Percentiles rank a stretch among this genome's conserved stretches.
Evolutionary conservation across 2,888 invertebrate genomes (phyloP).

Genomic region (Sphaerophoria rueppellii): DNA sequence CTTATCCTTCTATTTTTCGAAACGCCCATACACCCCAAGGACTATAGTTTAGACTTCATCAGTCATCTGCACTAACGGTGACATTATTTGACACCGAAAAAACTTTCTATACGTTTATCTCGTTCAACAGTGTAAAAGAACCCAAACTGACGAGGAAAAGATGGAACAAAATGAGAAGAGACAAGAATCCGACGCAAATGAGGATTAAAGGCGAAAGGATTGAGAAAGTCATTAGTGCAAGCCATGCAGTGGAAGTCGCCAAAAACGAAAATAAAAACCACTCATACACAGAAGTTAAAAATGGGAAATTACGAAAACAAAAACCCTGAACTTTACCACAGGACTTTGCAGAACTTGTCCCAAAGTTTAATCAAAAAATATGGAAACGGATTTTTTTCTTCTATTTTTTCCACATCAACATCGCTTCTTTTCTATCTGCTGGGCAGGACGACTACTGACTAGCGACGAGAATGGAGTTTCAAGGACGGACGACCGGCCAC

Average conservation of each 20-base stretch:
- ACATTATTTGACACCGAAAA: slow-evolving; percentile 40
- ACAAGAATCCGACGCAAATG: slow-evolving; percentile 25
- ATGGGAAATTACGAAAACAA: slow-evolving; percentile 17
- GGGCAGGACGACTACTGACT: no score
- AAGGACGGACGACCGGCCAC: slow-evolving; percentile 6
- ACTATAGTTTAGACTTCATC: slow-evolving; percentile 19
- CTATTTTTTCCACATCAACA: neutral
- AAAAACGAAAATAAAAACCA: neutral
- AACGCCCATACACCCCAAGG: neutral
- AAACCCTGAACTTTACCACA: slow-evolving; percentile 28
- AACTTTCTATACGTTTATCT: slow-evolving; percentile 29
- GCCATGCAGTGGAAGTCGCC: slow-evolving; percentile 17
- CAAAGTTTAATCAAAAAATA: slow-evolving; percentile 41
- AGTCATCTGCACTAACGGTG: slow-evolving; percentile 47
- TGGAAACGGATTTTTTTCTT: slow-evolving; percentile 34
- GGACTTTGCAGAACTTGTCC: slow-evolving; percentile 13
- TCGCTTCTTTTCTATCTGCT: neutral
- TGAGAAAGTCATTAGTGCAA: slow-evolving; percentile 62
- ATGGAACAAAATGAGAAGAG: slow-evolving; percentile 6
- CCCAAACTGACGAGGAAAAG: slow-evolving; percentile 7
- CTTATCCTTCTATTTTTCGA: neutral
- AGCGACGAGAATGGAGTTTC: no score
- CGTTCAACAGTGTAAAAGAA: neutral
- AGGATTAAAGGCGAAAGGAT: slow-evolving; percentile 38
- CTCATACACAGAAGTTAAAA: neutral